Evolutionary conservation across 2,888 invertebrate genomes (phyloP), one percentile per base, ranked within the genome.

Genomic region (Chloroclystis v-ata): DNA sequence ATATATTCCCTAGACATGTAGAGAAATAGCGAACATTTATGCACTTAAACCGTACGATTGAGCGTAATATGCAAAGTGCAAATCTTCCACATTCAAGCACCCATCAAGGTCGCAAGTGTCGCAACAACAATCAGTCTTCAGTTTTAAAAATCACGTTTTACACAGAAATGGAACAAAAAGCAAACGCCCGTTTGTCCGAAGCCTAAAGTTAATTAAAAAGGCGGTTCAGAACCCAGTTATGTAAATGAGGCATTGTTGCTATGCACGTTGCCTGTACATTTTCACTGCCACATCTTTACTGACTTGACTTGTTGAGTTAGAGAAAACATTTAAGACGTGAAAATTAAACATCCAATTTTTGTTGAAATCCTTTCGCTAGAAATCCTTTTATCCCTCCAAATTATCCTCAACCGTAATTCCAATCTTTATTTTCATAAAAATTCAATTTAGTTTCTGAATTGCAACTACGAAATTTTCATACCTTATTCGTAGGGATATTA

Each of bases 211-310:
- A 77, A 79, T 78, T 76, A 78, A 70, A 67, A 67, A 61, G 66
- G 67, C 63, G 62, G 57, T 60, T 62, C 59, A 56, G 60, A 62
- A 66, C 67, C 68, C 68, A 69, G 69, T 76, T 76, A 79, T 79
- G 78, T 69, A 78, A 80, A 79, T 74, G 59, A 65, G 54, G 57
- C 69, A 72, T 72, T 82, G 82, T 82, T 81, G 76, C 82, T 68
- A 80, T 68, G 80, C 75, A 64, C 65, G 62, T 57, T 62, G 61
- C 56, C 61, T 61, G 61, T 67, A 63, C 50, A 66, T 59, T 70
- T 69, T 70, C 66, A 66, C 65, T 67, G 58, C 56, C 56, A 65
- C 65, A 63, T 65, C 69, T 65, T 63, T 53, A 45, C 49, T 59
- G 56, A 56, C 62, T 50, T 59, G 56, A 56, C 62, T 50, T 57